Percentiles rank a stretch among this genome's conserved stretches.
These are phyloP conservation scores for Fabriciana adippe DNA, from an alignment of 2,888 invertebrate genomes.

Conservation along the genomic window DNA sequence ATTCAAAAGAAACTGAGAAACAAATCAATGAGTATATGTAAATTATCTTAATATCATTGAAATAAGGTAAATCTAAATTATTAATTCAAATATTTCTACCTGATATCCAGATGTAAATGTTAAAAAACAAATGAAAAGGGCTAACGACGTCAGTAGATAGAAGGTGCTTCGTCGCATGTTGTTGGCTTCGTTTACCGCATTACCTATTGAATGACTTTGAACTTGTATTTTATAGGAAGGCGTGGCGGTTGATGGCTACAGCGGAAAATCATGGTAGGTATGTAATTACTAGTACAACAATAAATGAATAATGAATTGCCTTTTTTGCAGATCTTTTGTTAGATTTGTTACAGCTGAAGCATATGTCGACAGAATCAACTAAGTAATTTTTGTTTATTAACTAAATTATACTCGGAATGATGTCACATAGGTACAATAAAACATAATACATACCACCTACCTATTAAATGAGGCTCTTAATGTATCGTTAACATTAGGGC, in stretches of 20 bases:
- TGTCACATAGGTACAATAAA: background rate
- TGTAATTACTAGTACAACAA: constrained; percentile 49
- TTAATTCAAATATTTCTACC: constrained; percentile 49
- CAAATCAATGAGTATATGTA: background rate
- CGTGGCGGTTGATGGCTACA: constrained; percentile 60
- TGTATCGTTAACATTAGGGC: no score
- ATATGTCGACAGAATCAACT: background rate
- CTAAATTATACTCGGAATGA: constrained; percentile 5
- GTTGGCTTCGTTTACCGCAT: constrained; percentile 54
- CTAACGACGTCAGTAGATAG: constrained; percentile 49
- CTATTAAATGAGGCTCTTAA: no score
- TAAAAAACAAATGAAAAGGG: constrained; percentile 48
- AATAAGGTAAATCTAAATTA: background rate
- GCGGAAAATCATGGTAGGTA: constrained; percentile 63
- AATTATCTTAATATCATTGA: background rate
- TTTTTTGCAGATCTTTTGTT: constrained; percentile 34
- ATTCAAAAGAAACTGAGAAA: constrained; percentile 23
- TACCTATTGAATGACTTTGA: constrained; percentile 71
- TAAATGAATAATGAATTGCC: constrained; percentile 30
- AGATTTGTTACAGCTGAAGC: constrained; percentile 22
- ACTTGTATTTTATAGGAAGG: constrained; percentile 77
- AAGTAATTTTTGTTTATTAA: constrained; percentile 6
- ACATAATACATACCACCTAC: no score
- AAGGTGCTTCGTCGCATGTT: constrained; percentile 59
- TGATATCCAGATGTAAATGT: constrained; percentile 52